A percentile compares a stretch with the other conserved stretches of the same genome.
These are phyloP conservation scores for Serranus cabrilla DNA, from an alignment of 2,797 vertebrate species.

Conservation along the genomic window DNA sequence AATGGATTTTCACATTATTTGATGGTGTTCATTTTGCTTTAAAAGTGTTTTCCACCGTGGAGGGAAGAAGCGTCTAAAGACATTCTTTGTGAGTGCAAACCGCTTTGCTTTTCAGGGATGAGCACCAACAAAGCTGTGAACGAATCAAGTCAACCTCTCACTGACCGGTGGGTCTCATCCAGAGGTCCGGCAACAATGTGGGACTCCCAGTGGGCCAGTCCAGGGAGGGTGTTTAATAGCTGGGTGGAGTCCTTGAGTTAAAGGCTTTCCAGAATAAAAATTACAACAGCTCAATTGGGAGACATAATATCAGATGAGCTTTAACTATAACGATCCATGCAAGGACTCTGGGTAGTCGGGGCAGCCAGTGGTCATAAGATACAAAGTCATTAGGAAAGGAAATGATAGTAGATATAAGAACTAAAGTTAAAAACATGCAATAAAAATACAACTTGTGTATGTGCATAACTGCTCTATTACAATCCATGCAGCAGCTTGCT, in stretches of 20 bases:
- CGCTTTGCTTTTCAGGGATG: background rate
- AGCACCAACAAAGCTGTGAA: background rate
- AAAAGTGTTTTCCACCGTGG: background rate
- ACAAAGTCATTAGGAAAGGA: conserved; percentile 2
- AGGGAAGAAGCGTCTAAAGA: background rate
- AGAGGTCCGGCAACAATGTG: conserved; percentile 20
- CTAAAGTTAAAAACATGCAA: background rate
- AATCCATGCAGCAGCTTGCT: conserved; percentile 12
- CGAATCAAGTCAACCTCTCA: conserved; percentile 2
- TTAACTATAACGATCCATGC: conserved; percentile 14
- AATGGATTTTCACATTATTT: background rate
- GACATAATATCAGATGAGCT: conserved; percentile 30
- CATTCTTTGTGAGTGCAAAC: background rate
- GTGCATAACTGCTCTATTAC: background rate
- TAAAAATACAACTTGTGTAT: background rate
- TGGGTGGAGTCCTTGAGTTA: conserved; percentile 45
- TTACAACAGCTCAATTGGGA: conserved; percentile 37
- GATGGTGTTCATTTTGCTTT: background rate
- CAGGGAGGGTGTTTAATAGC: conserved; percentile 44
- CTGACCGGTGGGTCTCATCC: conserved; percentile 26
- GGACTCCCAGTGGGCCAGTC: conserved; percentile 29
- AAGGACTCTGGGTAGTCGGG: background rate
- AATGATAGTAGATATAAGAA: too few relatives aligned
- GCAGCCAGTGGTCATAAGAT: conserved; percentile 14
- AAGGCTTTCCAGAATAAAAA: conserved; percentile 29